Evolutionary conservation across 2,797 vertebrate genomes (phyloP), one percentile per base, ranked within the genome.

Genomic region (Hafferia zeledoni): DNA sequence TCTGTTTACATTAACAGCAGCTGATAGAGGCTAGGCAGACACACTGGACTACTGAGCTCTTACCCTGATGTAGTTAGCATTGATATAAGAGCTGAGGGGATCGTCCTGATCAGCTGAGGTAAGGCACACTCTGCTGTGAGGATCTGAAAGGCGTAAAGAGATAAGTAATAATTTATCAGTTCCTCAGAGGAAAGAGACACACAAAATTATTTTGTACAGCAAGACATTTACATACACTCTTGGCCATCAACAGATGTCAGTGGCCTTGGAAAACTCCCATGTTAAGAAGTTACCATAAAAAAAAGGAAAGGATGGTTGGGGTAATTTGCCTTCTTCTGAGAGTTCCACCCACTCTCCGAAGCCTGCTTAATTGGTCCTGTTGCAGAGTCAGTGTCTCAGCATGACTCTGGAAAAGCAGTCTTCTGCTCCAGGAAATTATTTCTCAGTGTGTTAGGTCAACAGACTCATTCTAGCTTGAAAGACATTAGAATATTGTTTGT

Each of bases 41-140:
- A 63, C 30, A 28, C 2, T 6, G 33, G 50, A 65, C 56, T 82
- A 20, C 1, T 18, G 65, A 83, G 76, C 57, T 98, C 99, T 91
- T 98, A 99, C 99, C 98, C 98, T 98, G 94, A 99, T 99, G 97
- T 99, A 99, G 98, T 99, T 99, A 95, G 98, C 99, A 47, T 99
- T 99, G 97, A 99, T 99, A 96, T 99, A 99, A 89, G 99, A 99
- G 71, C 97, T 98, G 95, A 99, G 99, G 97, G 99, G 99, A 94
- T 99, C 99, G 0, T 99, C 99, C 72, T 99, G 98, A 84, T 99
- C 99, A 87, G 97, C 98, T 70, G 99, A 98, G 94, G 98, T 98
- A 98, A 99, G 97, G 97, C 99, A 99, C 96, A 99, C 99, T 98
- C 99, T 99, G 98, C 99, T 99, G 98, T 99, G 99, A 92, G 99